Conservation (phyloP, 2,797 vertebrate species). For the Paratrypauchen microcephalus region DNA sequence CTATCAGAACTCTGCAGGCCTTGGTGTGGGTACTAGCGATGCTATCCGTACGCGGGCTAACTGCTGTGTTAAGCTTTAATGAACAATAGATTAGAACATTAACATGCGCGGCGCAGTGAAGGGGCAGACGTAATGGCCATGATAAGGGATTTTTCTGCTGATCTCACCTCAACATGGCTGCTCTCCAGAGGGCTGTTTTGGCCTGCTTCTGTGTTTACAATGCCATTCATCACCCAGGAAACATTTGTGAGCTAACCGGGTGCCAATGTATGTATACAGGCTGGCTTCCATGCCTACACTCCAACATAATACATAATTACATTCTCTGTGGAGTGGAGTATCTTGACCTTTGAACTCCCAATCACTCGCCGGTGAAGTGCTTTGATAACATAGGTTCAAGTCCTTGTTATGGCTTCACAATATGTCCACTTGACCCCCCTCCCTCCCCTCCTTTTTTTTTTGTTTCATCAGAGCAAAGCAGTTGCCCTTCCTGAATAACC, state of each 20-base stretch:
- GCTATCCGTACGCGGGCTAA: conserved; percentile 66
- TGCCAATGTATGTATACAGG: conserved; percentile 28
- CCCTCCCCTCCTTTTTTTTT: too few species aligned
- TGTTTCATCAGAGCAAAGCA: not conserved
- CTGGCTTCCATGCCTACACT: conserved; percentile 2
- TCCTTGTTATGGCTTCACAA: conserved; percentile 48
- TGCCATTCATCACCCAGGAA: conserved; percentile 63
- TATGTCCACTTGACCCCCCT: conserved; percentile 42
- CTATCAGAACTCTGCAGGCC: conserved; percentile 71
- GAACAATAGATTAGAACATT: conserved; percentile 77
- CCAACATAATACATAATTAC: not conserved
- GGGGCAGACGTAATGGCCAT: conserved; percentile 55
- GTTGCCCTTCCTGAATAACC: not conserved
- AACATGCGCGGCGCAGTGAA: conserved; percentile 66
- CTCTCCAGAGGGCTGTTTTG: conserved; percentile 58
- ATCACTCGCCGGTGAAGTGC: conserved; percentile 26
- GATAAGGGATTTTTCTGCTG: conserved; percentile 74
- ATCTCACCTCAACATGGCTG: conserved; percentile 63
- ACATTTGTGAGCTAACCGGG: conserved; percentile 46
- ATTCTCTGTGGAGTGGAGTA: conserved; percentile 5
- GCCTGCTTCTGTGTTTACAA: conserved; percentile 57
- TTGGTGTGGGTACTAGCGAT: conserved; percentile 51
- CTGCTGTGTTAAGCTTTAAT: conserved; percentile 74
- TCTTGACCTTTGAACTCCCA: conserved; percentile 41
- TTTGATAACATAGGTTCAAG: conserved; percentile 53